These are phyloP conservation scores for human DNA, from an alignment of 2,113 vertebrate species.

Conservation along the genomic window GRCh38 chr6:143291501-143292000, in stretches of 20 bases:
- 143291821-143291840: background rate
- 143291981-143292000: background rate
- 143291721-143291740: background rate
- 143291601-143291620: background rate
- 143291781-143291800: background rate
- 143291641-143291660: background rate
- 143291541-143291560: background rate
- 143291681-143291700: background rate
- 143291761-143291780: background rate
- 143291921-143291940: background rate
- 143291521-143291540: background rate
- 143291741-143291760: background rate
- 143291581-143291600: background rate
- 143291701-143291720: background rate
- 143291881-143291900: background rate
- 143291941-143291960: background rate
- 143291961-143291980: background rate
- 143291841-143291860: background rate
- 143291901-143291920: background rate
- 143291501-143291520: background rate
- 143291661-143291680: background rate
- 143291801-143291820: background rate
- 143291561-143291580: background rate
- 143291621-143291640: background rate
- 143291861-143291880: background rate